Base-by-base conservation (phyloP, 2,113 vertebrate species). In the Sciurus niger region DNA sequence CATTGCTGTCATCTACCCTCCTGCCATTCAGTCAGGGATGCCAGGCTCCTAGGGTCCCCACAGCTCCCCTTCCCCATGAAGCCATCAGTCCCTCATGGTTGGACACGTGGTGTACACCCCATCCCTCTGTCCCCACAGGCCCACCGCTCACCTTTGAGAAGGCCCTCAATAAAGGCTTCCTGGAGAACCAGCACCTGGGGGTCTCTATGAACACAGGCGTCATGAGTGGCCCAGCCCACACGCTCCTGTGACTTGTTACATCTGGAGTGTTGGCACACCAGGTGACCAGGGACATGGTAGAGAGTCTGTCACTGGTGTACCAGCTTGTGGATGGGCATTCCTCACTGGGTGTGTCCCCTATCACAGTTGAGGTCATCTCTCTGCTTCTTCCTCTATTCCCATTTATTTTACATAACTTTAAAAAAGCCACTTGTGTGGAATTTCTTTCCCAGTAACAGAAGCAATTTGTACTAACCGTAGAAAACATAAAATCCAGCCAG, bases 81-180 rank as follows among this genome's bases (percentile, higher is more conserved):
- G 32, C 30, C 72, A 53, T 48, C 67, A 34, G 28, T 7, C 37
- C 3, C 8, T 0, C 9, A 1, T 1, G 1, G 63, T 14, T 63
- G 30, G 7, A 7, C 55, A 12, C 1, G 34, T 37, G 25, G 25
- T 70, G 8, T n/a, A 12, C 70, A 24, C 22, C 65, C 32, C 18
- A 7, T 6, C 28, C 24, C 51, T 40, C 79, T n/a, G 48, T 87
- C 68, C 72, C 55, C n/a, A 30, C 11, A 5, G 72, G 18, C 60
- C 83, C 83, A 25, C 72, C 32, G 20, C 68, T 76, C 43, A 70
- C 68, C 28, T 2, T 32, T 25, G 0, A 43, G 24, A 40, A 11
- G 63, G 32, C 48, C 77, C 82, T 63, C 67, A 83, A 43, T 97
- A 96, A 97, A 96, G 51, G 17, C 34, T 84, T 77, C 79, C 95